Evolutionary conservation across 2,888 invertebrate species (phyloP).

Genomic region (Drosophila lacicola): DNA sequence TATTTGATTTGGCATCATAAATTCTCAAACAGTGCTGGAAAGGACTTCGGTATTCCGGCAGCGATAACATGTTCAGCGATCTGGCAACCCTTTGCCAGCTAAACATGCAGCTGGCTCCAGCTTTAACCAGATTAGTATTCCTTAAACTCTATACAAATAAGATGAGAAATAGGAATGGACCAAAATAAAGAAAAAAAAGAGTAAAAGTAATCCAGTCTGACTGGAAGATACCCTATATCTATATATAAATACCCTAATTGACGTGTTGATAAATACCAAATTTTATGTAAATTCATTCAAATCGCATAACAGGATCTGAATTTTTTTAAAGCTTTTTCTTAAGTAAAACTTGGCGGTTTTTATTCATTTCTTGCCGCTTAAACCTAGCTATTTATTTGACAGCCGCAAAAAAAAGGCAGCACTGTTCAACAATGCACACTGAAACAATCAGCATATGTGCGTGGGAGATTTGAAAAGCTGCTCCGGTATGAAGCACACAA

Average conservation of each 20-base stretch:
- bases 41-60: too few species aligned
- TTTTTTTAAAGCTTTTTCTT: neutral
- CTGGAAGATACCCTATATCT: too few species aligned
- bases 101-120: too few species aligned
- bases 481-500: conserved; percentile 3
- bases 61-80: neutral
- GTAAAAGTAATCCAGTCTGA: too few species aligned
- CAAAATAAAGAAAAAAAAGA: too few species aligned
- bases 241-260: too few species aligned
- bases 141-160: too few species aligned
- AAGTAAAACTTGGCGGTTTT: neutral
- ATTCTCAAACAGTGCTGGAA: neutral
- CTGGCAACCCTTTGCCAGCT: neutral
- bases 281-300: too few species aligned
- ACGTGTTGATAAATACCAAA: too few species aligned
- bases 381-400: neutral
- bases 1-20: neutral
- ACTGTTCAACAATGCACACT: conserved; percentile 27
- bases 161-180: too few species aligned
- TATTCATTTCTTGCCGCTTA: neutral
- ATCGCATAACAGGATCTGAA: too few species aligned
- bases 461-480: conserved; percentile 18
- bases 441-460: conserved; percentile 49
- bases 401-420: conserved; percentile 36
- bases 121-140: too few species aligned